A percentile compares a stretch with the other conserved stretches of the same genome.
Conservation (phyloP, 1,140 invertebrate genomes). For the Trichonephila clavipes region DNA sequence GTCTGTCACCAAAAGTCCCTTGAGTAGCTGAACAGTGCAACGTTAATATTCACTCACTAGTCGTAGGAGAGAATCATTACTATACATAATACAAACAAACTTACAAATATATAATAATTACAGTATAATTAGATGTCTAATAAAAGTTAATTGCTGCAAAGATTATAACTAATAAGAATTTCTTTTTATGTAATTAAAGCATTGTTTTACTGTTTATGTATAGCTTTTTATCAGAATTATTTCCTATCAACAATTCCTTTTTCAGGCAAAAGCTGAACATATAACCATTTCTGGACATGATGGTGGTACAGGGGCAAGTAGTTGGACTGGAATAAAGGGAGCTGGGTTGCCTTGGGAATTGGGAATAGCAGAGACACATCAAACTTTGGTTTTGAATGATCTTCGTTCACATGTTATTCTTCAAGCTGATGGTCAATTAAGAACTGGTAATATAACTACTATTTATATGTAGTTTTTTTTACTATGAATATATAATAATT, state of each 20-base stretch:
- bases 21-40: too few species aligned
- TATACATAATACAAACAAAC: too few species aligned
- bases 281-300: constrained; percentile 83
- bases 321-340: constrained; percentile 83
- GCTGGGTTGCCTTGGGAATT: constrained; percentile 83
- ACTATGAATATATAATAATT: too few species aligned
- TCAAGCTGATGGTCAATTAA: constrained; percentile 83
- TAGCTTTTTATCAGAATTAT: neutral
- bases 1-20: too few species aligned
- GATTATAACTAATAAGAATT: too few species aligned
- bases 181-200: too few species aligned
- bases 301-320: constrained; percentile 83
- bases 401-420: constrained; percentile 84
- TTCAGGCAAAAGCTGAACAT: constrained; percentile 82
- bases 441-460: constrained; percentile 83
- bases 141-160: too few species aligned
- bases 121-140: too few species aligned
- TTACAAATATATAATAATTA: too few species aligned
- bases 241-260: neutral
- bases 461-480: too few species aligned
- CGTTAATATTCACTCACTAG: too few species aligned
- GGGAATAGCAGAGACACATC: constrained; percentile 83
- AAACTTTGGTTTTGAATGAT: constrained; percentile 94
- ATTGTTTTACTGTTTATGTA: neutral
- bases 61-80: too few species aligned